phyloP scores from a whole-genome alignment of 2,888 invertebrate genomes.

The Orthonevra nobilis region DNA sequence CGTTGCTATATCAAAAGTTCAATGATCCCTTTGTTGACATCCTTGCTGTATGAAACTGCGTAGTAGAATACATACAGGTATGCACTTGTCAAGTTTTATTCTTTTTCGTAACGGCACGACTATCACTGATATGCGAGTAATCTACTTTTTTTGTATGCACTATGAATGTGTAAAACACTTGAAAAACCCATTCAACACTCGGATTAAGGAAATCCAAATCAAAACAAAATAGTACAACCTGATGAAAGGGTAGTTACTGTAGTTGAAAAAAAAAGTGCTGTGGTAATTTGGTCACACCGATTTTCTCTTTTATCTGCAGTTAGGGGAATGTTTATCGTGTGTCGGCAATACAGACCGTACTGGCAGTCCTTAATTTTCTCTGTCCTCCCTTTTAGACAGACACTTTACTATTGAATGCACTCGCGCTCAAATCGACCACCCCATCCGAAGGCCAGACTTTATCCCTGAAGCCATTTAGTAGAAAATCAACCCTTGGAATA shows the following conservation, averaged over 20 bases:
- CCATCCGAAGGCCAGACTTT: conserved; percentile 57
- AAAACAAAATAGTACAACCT: conserved; percentile 67
- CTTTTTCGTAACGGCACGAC: no score
- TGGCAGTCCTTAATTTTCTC: conserved; percentile 41
- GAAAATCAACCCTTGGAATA: conserved; percentile 8
- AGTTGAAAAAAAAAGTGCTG: no score
- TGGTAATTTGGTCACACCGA: conserved; percentile 25
- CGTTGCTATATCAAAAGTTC: conserved; percentile 63
- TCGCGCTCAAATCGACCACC: conserved; percentile 52
- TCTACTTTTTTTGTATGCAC: no score
- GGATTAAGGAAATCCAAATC: no score
- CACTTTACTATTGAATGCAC: conserved; percentile 51
- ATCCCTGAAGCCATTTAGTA: conserved; percentile 32
- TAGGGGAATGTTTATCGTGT: conserved; percentile 50
- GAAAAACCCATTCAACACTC: conserved; percentile 13
- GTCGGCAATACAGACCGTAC: conserved; percentile 60
- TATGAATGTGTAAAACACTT: no score
- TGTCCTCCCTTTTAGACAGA: conserved; percentile 23
- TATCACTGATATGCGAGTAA: no score
- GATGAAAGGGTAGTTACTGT: conserved; percentile 7
- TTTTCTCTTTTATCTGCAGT: conserved; percentile 25
- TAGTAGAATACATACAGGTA: conserved; percentile 54
- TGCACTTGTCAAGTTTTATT: conserved; percentile 25
- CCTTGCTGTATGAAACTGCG: conserved; percentile 48
- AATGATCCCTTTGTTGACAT: conserved; percentile 70